Evolutionary conservation across 2,888 invertebrate genomes (phyloP).

Genomic region (Eupelmus urozonus): DNA sequence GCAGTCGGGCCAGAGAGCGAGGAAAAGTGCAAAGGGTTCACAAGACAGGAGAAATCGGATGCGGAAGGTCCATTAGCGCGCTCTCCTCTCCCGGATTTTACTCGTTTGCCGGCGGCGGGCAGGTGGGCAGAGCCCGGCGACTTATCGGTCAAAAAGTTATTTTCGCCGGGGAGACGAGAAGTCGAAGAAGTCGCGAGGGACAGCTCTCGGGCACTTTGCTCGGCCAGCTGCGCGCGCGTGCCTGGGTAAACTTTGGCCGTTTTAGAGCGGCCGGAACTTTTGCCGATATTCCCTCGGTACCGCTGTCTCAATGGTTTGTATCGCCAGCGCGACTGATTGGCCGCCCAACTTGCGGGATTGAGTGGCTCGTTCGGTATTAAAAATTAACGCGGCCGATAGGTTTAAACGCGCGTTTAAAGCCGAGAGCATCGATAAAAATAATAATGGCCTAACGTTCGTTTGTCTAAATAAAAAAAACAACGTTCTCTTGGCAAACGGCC

Average conservation of each 20-base stretch:
- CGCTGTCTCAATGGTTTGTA: too few relatives aligned
- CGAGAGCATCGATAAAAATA: too few relatives aligned
- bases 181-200: not conserved
- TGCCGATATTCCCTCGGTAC: not conserved
- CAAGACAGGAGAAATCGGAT: constrained; percentile 5
- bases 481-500: too few relatives aligned
- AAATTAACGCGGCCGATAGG: not conserved
- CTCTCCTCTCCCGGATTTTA: constrained; percentile 20
- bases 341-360: too few relatives aligned
- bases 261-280: constrained; percentile 14
- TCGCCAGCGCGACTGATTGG: too few relatives aligned
- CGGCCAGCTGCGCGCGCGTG: not conserved
- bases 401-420: too few relatives aligned
- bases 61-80: constrained; percentile 49
- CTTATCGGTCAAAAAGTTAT: constrained; percentile 54
- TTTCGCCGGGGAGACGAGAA: constrained; percentile 23
- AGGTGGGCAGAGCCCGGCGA: not conserved
- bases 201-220: constrained; percentile 4
- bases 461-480: too few relatives aligned
- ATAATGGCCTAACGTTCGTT: too few relatives aligned
- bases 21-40: constrained; percentile 29
- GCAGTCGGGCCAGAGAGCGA: too few relatives aligned
- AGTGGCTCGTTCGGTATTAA: not conserved
- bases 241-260: not conserved
- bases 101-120: constrained; percentile 13